A percentile compares a stretch with the other conserved stretches of the same genome.
phyloP scores from a whole-genome alignment of 2,888 invertebrate species.

The Ectemnius cavifrons region DNA sequence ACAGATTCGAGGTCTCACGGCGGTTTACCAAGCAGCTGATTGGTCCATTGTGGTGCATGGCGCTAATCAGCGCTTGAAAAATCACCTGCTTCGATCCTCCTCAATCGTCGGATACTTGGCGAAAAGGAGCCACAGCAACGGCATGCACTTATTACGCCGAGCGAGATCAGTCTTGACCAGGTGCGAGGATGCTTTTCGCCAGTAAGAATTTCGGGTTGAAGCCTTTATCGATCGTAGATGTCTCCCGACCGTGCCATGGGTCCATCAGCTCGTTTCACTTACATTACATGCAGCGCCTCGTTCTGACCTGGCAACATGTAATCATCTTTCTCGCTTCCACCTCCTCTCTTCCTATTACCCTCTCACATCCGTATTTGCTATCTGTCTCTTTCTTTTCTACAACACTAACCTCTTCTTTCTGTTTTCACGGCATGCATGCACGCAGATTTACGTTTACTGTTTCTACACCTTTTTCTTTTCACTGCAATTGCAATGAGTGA shows the following conservation, averaged over 20 bases:
- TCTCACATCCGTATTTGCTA: neutral
- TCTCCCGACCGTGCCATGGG: constrained; percentile 62
- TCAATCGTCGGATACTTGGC: neutral
- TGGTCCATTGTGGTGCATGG: constrained; percentile 68
- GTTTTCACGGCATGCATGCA: too few species aligned
- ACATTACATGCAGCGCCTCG: constrained; percentile 22
- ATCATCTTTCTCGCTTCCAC: constrained; percentile 13
- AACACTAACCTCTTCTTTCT: too few species aligned
- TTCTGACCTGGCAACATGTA: constrained; percentile 44
- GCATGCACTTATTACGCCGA: neutral
- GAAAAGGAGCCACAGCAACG: neutral
- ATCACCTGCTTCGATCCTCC: constrained; percentile 55
- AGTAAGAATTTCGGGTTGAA: constrained; percentile 43
- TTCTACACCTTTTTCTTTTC: too few species aligned
- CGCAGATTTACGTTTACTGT: too few species aligned
- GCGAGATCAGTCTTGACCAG: constrained; percentile 9
- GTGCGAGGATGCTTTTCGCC: constrained; percentile 18
- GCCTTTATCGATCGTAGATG: constrained; percentile 72
- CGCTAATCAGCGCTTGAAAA: constrained; percentile 50
- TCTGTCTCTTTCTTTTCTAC: neutral
- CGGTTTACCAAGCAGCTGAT: constrained; percentile 73
- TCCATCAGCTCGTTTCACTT: constrained; percentile 54
- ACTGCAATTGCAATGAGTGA: too few species aligned
- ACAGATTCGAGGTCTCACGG: constrained; percentile 69
- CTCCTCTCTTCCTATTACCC: neutral